Evolutionary conservation across 2,113 vertebrate genomes (phyloP).

Genomic region (Lutjanus erythropterus): DNA sequence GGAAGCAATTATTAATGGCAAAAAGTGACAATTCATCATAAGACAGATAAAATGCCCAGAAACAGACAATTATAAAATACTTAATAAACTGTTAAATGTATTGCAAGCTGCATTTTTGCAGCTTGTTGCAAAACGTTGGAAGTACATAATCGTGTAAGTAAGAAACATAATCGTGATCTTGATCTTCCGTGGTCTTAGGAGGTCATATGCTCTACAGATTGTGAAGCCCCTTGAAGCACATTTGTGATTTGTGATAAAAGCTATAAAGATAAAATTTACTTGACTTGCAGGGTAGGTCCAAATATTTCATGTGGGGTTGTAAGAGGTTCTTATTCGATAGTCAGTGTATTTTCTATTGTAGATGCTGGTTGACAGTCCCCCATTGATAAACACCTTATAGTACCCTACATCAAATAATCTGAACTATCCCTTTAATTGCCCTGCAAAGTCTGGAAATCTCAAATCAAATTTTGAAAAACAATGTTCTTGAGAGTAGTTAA

Average conservation of each 20-base stretch:
- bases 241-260: neutral
- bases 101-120: neutral
- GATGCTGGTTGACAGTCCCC: too few relatives aligned
- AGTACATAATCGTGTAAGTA: neutral
- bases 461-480: too few relatives aligned
- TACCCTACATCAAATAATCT: too few relatives aligned
- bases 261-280: neutral
- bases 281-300: too few relatives aligned
- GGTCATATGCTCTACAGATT: neutral
- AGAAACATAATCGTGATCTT: neutral
- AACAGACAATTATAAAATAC: neutral
- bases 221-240: neutral
- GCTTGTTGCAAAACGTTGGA: neutral
- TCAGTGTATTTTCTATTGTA: too few relatives aligned
- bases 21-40: neutral
- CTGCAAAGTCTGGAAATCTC: too few relatives aligned
- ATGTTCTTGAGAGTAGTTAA: neutral
- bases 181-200: too few relatives aligned
- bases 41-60: neutral
- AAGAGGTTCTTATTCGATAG: too few relatives aligned
- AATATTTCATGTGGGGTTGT: too few relatives aligned
- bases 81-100: neutral
- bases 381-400: too few relatives aligned
- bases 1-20: neutral
- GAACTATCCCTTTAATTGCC: too few relatives aligned